Conservation (phyloP, 2,113 vertebrate genomes). For the Penelope pileata region DNA sequence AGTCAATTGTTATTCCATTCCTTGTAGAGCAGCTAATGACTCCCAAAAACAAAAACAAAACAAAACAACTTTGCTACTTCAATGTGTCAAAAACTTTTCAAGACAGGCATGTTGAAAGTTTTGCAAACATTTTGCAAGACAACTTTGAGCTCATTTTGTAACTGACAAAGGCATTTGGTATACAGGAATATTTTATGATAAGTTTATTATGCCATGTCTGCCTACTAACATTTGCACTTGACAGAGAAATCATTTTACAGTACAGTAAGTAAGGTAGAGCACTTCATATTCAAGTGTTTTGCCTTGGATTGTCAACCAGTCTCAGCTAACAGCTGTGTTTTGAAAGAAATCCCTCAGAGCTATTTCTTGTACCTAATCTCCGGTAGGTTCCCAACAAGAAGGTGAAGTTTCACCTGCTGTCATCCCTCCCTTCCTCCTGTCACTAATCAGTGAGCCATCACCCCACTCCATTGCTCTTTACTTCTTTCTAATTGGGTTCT, state of each 20-base stretch:
- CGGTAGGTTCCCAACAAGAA: neutral
- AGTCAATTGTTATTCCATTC: neutral
- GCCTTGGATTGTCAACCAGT: constrained; percentile 5
- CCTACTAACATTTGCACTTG: neutral
- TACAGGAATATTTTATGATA: neutral
- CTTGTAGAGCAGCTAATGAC: no score
- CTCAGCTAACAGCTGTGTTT: constrained; percentile 42
- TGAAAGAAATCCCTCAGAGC: constrained; percentile 38
- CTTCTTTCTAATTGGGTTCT: neutral
- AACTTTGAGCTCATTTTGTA: neutral
- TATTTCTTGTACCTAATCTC: neutral
- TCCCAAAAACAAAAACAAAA: neutral
- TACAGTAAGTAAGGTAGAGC: neutral
- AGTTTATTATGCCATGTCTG: neutral
- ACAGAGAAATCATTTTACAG: neutral
- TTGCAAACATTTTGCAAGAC: neutral
- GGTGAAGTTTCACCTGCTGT: neutral
- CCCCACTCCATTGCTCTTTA: neutral
- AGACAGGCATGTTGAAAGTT: neutral
- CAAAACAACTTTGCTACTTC: neutral
- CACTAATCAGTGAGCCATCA: neutral
- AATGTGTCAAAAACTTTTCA: neutral
- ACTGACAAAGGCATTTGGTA: neutral
- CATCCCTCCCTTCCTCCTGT: neutral
- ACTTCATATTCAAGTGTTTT: neutral